Base-by-base conservation (phyloP, 2,797 vertebrate species). In the Ficedula albicollis region DNA sequence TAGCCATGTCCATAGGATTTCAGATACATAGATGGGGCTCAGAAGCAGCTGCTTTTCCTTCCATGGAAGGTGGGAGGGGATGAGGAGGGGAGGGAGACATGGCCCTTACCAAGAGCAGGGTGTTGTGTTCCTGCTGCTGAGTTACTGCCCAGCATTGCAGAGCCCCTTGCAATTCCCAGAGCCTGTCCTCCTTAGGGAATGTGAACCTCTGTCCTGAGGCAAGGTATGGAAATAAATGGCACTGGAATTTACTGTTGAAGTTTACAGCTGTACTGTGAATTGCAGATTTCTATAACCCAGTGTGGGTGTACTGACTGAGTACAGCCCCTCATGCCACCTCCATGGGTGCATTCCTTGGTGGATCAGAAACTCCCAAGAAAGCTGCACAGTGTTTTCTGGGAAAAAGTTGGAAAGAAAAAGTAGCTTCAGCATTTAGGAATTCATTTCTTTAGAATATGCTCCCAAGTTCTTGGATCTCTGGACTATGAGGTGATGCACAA, bases 331-430 rank as follows among this genome's bases (percentile, higher is more conserved):
- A 51, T 63, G 13, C 32, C 58, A 39, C 36, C 36, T 3, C 44
- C 60, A 36, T 5, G 6, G n/a, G 13, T 64, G 34, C 67, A 16
- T 75, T 75, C 62, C 51, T 59, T 0, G 0, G 2, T 5, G 9
- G 54, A 27, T 43, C 46, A 58, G 63, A 51, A 82, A 9, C 39
- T 77, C 44, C 27, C 66, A 41, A 27, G 62, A 51, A 63, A 73
- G 51, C 29, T 68, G 38, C 29, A 26, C 10, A 21, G 10, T 6
- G 0, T 78, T 58, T 34, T 19, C n/a, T 59, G 41, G 27, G 38
- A 21, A 30, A 25, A 44, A 23, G 15, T 3, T 15, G 9, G 44
- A 58, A 39, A 78, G 23, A 34, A 73, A 51, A 87, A 82, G 43
- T 19, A 18, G 7, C 26, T 82, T 22, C 14, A 55, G 38, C 34